Percentiles rank a stretch among this genome's conserved stretches.
phyloP scores from a whole-genome alignment of 1,140 invertebrate species.

The Muscidifurax raptorellus region DNA sequence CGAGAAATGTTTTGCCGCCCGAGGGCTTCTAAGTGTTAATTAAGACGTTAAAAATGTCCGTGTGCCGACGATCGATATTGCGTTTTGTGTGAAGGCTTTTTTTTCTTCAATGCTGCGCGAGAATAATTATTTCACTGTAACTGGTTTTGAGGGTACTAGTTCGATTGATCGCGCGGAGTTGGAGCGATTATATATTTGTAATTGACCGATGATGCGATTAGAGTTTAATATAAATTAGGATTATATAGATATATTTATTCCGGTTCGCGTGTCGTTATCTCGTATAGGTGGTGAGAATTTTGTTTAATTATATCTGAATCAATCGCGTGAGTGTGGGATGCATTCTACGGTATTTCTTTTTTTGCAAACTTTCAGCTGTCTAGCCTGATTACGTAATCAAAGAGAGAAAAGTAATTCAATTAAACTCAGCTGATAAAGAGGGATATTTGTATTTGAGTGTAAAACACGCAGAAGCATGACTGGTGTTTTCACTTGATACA shows the following conservation, averaged over 20 bases:
- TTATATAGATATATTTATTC: no score
- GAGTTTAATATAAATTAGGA: no score
- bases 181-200: background rate
- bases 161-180: conserved; percentile 34
- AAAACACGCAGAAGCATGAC: background rate
- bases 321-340: background rate
- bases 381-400: background rate
- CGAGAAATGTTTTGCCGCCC: conserved; percentile 27
- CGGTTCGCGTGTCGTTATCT: no score
- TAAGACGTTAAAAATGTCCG: conserved; percentile 52
- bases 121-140: conserved; percentile 29
- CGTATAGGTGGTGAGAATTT: background rate
- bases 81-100: background rate
- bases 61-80: conserved; percentile 26
- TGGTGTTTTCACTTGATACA: background rate
- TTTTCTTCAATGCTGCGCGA: background rate
- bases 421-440: background rate
- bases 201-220: background rate
- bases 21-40: conserved; percentile 45
- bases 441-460: background rate
- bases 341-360: no score
- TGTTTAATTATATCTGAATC: background rate
- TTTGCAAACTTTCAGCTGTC: background rate
- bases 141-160: background rate
- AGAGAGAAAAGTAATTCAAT: background rate